Base-by-base conservation (phyloP, 2,113 vertebrate species). In the Datnioides undecimradiatus region DNA sequence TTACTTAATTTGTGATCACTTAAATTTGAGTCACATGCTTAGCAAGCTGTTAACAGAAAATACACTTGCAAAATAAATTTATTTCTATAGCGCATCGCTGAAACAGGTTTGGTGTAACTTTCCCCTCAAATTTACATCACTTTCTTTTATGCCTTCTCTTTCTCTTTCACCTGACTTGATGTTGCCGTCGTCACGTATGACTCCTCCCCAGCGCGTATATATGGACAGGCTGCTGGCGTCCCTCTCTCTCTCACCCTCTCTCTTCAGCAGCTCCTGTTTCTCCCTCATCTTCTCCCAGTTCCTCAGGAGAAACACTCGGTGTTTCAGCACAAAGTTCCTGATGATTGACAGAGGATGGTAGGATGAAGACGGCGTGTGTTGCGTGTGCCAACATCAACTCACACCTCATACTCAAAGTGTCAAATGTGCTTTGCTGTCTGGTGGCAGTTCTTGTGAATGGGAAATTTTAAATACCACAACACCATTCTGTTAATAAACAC, bases 261-360 rank as follows among this genome's bases (percentile, higher is more conserved):
- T 95, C 88, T 98, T 99, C 80, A 96, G 95, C 27, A 98, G 94
- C 87, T 99, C 98, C 19, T 98, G 98, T 36, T 98, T 98, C 77
- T 98, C 97, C 21, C 95, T 94, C 92, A 99, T 98, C 90, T 96
- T 97, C 66, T 99, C 98, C 98, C 98, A 99, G 92, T 99, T 99
- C 59, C 98, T 95, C 25, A 99, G 93, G 84, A 99, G 90, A 90
- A 99, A 99, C 5, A 99, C 97, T 5, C 96, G 93, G 92, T 97
- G 98, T 66, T 98, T 99, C 21, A 99, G 92, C 88, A 99, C 97
- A 91, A 99, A 99, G 83, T 99, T 99, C 89, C 98, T 99, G 45
- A 54, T 33, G 65, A 81, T n/a, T 10, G 52, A 66, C 2, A 80
- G 27, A 54, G n/a, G 9, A 54, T 11, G 36, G 19, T 13, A 52